Evolutionary conservation across 1,140 invertebrate genomes (phyloP), one percentile per base, ranked within the genome.

Genomic region (Melanaphis sacchari): DNA sequence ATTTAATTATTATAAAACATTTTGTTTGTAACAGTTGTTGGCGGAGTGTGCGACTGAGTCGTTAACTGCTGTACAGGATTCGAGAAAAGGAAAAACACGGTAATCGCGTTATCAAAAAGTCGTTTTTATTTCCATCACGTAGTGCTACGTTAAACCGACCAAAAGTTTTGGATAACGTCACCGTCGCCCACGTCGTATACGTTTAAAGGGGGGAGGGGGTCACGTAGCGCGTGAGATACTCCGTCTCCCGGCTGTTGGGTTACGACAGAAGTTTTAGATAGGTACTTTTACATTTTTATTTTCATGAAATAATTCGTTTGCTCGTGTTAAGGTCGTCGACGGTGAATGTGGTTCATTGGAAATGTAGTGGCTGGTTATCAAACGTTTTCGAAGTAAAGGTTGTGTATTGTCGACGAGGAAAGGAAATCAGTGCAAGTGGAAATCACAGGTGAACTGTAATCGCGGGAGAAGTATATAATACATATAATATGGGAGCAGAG

Each of bases 91-190:
- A 90, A 90, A 90, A 90, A 40, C 87, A 22, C 43, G 43, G 87
- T 52, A 38, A 54, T 41, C 26, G 66, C 90, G 66, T 84, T 84
- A 82, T 92, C 91, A 52, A 82, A 92, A 92, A 52, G n/a, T 84
- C 76, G 91, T 92, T 92, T 49, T 84, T 92, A 92, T 82, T 92
- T 92, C 76, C 43, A 46, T 92, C 91, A 92, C 91, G 91, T 92
- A 84, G 2, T 43, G 43, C 54, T n/a, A 43, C 43, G 90, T 90
- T 54, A 40, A 59, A 40, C 87, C 54, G 59, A 31, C 31, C 66
- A 81, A 81, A 92, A 92, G 66, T 92, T 92, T 92, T 26, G 41
- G 81, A 92, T 49, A 92, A 84, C 43, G 2, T 54, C 52, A 26
- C 66, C 76, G 21, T 22, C 2, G 18, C n/a, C 26, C 76, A 15